Base-by-base conservation (phyloP, 2,113 vertebrate genomes). In the Lepisosteus osseus region DNA sequence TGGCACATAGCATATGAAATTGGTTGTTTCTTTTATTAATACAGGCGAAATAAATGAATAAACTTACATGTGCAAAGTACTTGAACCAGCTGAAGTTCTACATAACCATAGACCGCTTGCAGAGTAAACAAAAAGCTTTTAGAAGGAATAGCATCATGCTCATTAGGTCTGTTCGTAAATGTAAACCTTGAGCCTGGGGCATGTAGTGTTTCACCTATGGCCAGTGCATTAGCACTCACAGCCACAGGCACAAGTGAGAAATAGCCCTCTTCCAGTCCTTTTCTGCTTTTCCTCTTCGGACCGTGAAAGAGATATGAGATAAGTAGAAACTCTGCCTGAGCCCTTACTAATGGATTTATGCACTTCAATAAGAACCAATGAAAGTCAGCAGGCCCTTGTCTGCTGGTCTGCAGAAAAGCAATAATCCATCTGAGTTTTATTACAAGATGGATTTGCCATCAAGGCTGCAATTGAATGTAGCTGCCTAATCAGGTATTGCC, bases 371-470 rank as follows among this genome's bases (percentile, higher is more conserved):
- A 73, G 65, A 68, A 45, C 5, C 56, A 15, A 61, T 68, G 66
- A 73, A 68, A 68, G 56, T 44, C 72, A 68, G 66, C 17, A 29
- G 13, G 68, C 61, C 54, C 6, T 44, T 61, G 47, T 54, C 41
- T 56, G 40, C 51, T 55, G 61, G 57, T 56, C 67, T 54, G 54
- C 51, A 70, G 67, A 69, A 74, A 74, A 65, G 67, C 59, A 74
- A 69, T 69, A 74, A 74, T 63, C 65, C 44, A 64, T 67, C 68
- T 67, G 44, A 67, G 61, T 67, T 72, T 77, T 71, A 77, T 69
- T 77, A 68, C 61, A 76, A 78, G 76, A 80, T 66, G 68, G 70
- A 84, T 83, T 74, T 78, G 72, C 69, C 67, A 71, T 77, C 76
- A 55, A 29, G 45, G 17, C 66, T 57, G 70, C 73, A 78, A 74